Evolutionary conservation across 2,113 vertebrate genomes (phyloP).

Genomic region (Ophiodon elongatus): DNA sequence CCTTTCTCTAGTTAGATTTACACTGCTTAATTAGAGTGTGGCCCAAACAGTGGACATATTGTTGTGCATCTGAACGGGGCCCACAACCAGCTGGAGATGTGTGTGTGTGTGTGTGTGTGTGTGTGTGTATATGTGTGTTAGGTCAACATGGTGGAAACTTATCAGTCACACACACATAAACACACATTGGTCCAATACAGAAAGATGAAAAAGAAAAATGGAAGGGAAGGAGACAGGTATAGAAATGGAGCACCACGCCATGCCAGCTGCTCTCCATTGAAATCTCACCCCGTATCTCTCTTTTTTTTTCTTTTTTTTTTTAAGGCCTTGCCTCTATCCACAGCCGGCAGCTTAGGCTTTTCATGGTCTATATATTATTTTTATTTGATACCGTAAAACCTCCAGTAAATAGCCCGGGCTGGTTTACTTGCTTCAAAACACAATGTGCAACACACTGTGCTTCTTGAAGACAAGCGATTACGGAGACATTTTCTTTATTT

Average conservation of each 20-base stretch:
- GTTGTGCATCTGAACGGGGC: slow-evolving; percentile 64
- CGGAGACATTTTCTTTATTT: slow-evolving; percentile 17
- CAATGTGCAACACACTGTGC: slow-evolving; percentile 54
- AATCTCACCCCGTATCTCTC: slow-evolving; percentile 60
- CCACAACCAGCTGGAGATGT: slow-evolving; percentile 61
- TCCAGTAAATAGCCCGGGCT: slow-evolving; percentile 68
- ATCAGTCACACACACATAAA: slow-evolving; percentile 45
- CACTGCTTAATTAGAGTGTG: slow-evolving; percentile 68
- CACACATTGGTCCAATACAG: slow-evolving; percentile 10
- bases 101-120: slow-evolving; percentile 30
- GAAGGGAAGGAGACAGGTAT: slow-evolving; percentile 51
- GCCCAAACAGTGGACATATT: slow-evolving; percentile 76
- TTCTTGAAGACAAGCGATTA: slow-evolving; percentile 60
- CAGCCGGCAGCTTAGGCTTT: slow-evolving; percentile 65
- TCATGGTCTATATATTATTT: slow-evolving; percentile 77
- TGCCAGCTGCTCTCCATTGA: slow-evolving; percentile 74
- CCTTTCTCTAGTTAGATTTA: slow-evolving; percentile 67
- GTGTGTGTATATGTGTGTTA: slow-evolving; percentile 52
- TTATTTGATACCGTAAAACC: slow-evolving; percentile 78
- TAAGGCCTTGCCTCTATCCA: slow-evolving; percentile 51
- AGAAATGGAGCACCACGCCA: slow-evolving; percentile 46
- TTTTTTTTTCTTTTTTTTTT: slow-evolving; percentile 36
- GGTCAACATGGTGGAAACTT: slow-evolving; percentile 43
- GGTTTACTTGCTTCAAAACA: slow-evolving; percentile 70
- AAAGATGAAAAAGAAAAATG: slow-evolving; percentile 39